Evolutionary conservation across 2,113 vertebrate species (phyloP).

Genomic region (Prionailurus viverrinus): DNA sequence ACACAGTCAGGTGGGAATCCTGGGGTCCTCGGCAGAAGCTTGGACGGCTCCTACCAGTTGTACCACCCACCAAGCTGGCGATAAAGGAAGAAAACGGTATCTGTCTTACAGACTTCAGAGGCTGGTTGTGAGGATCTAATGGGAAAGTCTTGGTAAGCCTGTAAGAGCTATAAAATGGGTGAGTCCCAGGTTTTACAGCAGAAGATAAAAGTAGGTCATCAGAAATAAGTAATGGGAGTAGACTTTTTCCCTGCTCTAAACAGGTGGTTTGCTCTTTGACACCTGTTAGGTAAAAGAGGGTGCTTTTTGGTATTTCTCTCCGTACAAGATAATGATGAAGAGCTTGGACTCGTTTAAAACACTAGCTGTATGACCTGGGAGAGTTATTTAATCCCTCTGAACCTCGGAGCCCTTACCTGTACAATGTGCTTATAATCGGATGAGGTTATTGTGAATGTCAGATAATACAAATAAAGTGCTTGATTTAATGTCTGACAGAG

Average conservation of each 20-base stretch:
- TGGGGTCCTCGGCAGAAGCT: not conserved
- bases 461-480: not conserved
- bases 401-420: not conserved
- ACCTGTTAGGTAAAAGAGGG: not conserved
- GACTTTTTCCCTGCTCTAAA: slow-evolving; percentile 11
- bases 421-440: not conserved
- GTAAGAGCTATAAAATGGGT: not conserved
- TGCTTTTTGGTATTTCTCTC: not conserved
- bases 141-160: not conserved
- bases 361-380: not conserved
- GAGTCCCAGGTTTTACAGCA: not conserved
- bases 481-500: not conserved
- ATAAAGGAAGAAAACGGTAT: not conserved
- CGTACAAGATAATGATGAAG: not conserved
- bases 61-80: not conserved
- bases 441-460: not conserved
- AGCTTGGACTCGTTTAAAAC: slow-evolving; percentile 19
- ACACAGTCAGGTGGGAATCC: not conserved
- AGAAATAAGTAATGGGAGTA: not conserved
- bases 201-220: not conserved
- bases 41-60: not conserved
- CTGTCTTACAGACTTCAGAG: not conserved
- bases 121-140: not conserved
- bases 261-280: not conserved
- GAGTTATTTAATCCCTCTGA: not conserved